A percentile compares a stretch with the other conserved stretches of the same genome.
phyloP scores from a whole-genome alignment of 2,113 vertebrate species.

The Dascyllus trimaculatus region DNA sequence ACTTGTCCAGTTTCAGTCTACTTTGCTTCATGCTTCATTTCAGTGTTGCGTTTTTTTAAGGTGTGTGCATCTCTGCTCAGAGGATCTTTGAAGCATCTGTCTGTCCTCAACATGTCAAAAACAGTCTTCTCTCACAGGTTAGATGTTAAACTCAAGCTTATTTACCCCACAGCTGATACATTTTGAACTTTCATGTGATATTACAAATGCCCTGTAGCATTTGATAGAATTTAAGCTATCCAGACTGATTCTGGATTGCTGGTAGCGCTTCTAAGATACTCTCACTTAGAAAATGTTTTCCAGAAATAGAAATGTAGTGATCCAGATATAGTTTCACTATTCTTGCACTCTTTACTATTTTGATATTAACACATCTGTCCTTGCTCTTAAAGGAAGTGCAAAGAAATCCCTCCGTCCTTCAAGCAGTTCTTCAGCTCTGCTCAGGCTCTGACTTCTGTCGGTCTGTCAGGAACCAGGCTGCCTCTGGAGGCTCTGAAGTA shows the following conservation, averaged over 20 bases:
- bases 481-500: constrained; percentile 96
- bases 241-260: too few relatives aligned
- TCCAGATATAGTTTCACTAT: too few relatives aligned
- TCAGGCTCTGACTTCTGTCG: constrained; percentile 89
- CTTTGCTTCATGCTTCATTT: neutral
- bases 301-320: too few relatives aligned
- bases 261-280: too few relatives aligned
- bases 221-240: neutral
- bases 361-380: neutral
- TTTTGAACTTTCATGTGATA: neutral
- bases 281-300: too few relatives aligned
- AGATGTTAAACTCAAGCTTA: neutral
- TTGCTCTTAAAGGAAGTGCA: constrained; percentile 88
- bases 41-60: constrained; percentile 69
- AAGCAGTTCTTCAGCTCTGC: constrained; percentile 96
- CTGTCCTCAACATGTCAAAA: constrained; percentile 92
- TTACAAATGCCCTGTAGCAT: neutral
- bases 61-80: constrained; percentile 91
- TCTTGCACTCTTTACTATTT: neutral
- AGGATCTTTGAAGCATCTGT: constrained; percentile 92
- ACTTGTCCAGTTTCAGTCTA: accelerated
- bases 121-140: constrained; percentile 91
- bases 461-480: constrained; percentile 93
- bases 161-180: neutral
- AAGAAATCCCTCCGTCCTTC: constrained; percentile 91